Evolutionary conservation across 64 coral and sea anemone species (phyloP), one percentile per base, ranked within the genome.

Genomic region (Hydrozoanthus tunicans): DNA sequence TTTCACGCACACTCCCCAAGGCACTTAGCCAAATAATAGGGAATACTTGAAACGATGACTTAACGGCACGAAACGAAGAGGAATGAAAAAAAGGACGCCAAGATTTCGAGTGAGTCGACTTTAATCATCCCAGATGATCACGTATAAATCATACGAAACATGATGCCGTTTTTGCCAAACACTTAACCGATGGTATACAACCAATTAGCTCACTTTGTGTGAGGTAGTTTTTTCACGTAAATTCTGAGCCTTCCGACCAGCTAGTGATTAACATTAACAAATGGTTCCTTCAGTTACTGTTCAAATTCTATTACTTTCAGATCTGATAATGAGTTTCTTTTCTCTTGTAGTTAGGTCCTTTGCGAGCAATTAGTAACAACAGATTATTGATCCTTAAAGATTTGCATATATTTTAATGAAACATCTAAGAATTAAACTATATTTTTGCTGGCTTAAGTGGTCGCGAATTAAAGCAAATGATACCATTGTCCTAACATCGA

Each of bases 331-430:
- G 84, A 88, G 32, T 53, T 88, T 57, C 56, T 88, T 51, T 59
- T 25, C 3, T 70, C 17, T 88, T 24, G 79, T 74, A 73, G 61
- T 88, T 88, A 25, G 56, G 56, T 74, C 55, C 74, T 68, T 23
- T 72, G 11, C 17, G 69, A 56, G 84, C 84, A 72, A 88, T 75
- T 88, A 75, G 68, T 56, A 59, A 20, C 69, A 53, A 6, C 43
- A 25, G 70, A 88, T 88, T 88, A 88, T 73, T 73, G 56, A 73
- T 24, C 25, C 24, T 43, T 51, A 73, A 24, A 32, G 84, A 73
- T 86, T 86, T 88, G 69, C 84, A 88, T 88, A 88, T 25, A 75
- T 88, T 74, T 88, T n/a, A 88, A 43, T 43, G 32, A 88, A 60
- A 61, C 23, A 74, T 54, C 15, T 57, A 26, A 74, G 11, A 25